These are phyloP conservation scores for Zaprionus vittiger DNA, from an alignment of 1,140 invertebrate species.

Conservation along the genomic window DNA sequence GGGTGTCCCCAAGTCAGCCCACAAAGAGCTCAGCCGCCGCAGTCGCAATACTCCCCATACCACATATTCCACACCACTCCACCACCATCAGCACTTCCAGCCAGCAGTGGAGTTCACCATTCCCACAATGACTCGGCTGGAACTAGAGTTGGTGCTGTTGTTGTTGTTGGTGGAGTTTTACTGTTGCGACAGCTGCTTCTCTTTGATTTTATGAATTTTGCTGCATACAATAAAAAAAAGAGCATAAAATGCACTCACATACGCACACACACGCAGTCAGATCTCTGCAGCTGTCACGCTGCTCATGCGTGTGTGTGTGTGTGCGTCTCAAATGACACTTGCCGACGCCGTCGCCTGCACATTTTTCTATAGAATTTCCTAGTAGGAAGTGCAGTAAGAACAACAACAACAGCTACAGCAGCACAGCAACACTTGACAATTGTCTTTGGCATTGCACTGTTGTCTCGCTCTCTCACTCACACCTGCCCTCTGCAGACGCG, in stretches of 20 bases:
- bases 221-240: constrained; percentile 55
- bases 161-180: constrained; percentile 25
- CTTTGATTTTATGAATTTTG: constrained; percentile 58
- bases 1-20: constrained; percentile 8
- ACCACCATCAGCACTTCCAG: background rate
- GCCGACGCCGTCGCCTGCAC: constrained; percentile 58
- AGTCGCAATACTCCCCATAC: background rate
- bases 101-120: background rate
- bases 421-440: constrained; percentile 63
- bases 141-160: constrained; percentile 24
- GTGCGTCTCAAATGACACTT: constrained; percentile 78
- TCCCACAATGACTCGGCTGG: constrained; percentile 17
- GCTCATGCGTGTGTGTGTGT: constrained; percentile 28
- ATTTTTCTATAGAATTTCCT: constrained; percentile 76
- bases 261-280: constrained; percentile 14
- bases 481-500: constrained; percentile 36
- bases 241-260: constrained; percentile 46
- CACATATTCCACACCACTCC: background rate
- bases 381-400: constrained; percentile 72
- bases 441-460: constrained; percentile 48
- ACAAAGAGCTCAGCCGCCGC: background rate
- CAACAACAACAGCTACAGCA: constrained; percentile 38
- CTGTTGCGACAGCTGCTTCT: constrained; percentile 50
- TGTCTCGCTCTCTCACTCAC: constrained; percentile 48
- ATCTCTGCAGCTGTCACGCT: constrained; percentile 41